phyloP scores from a whole-genome alignment of 2,888 invertebrate genomes.

The Coecobrya sp. region DNA sequence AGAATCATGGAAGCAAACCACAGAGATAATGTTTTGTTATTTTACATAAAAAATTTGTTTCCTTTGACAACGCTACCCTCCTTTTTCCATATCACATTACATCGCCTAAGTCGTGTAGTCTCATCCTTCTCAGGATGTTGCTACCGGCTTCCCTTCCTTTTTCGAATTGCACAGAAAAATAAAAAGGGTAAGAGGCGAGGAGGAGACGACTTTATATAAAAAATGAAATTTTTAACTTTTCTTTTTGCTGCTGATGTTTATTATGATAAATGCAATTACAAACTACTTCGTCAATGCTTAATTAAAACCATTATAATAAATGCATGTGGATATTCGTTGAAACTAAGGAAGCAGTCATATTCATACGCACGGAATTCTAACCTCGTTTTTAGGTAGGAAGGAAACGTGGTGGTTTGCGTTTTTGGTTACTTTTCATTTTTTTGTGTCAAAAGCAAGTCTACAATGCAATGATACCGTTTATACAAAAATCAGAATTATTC shows the following conservation, averaged over 20 bases:
- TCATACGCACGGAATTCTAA: not conserved
- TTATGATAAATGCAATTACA: not conserved
- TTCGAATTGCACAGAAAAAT: slow-evolving; percentile 5
- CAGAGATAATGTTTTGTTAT: slow-evolving; percentile 59
- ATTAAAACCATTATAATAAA: not conserved
- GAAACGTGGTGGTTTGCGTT: not conserved
- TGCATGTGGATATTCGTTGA: not conserved
- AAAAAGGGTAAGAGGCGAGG: not conserved
- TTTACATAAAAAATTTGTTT: slow-evolving; percentile 61
- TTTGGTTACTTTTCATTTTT: not conserved
- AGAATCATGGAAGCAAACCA: slow-evolving; percentile 61
- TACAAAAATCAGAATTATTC: not conserved
- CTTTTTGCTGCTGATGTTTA: not conserved
- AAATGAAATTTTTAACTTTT: not conserved
- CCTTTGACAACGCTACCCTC: slow-evolving; percentile 43
- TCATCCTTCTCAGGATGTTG: slow-evolving; percentile 57
- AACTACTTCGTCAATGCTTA: not conserved
- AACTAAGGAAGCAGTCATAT: not conserved
- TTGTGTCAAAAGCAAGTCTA: not conserved
- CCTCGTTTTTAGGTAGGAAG: not conserved
- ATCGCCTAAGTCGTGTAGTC: slow-evolving; percentile 1
- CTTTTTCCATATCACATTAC: not conserved
- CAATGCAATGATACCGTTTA: not conserved
- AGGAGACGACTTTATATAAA: not conserved
- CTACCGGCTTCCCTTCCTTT: slow-evolving; percentile 7